phyloP scores from a whole-genome alignment of 2,888 invertebrate genomes.

The Parnassius glacialis region DNA sequence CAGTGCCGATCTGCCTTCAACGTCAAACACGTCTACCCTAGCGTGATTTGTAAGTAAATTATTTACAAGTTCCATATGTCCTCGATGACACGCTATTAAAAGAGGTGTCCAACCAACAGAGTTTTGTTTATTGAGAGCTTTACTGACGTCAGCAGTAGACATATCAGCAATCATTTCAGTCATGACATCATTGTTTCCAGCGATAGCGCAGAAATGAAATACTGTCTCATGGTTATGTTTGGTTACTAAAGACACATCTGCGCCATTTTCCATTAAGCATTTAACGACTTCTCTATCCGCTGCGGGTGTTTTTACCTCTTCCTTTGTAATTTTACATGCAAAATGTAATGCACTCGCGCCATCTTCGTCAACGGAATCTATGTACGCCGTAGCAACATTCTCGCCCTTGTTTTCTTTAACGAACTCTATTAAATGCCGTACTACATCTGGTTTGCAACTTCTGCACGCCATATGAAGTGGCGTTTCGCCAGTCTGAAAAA shows the following conservation, averaged over 20 bases:
- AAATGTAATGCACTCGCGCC: conserved; percentile 97
- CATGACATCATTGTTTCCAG: conserved; percentile 97
- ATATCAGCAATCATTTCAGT: conserved; percentile 96
- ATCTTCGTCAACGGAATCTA: conserved; percentile 93
- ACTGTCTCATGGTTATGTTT: conserved; percentile 95
- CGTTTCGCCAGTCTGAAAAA: conserved; percentile 92
- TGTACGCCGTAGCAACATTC: conserved; percentile 90
- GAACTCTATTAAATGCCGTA: conserved; percentile 91
- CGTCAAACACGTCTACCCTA: conserved; percentile 98
- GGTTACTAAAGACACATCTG: conserved; percentile 92
- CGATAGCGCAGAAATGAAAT: conserved; percentile 96
- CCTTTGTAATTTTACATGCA: conserved; percentile 93
- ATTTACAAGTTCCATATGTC: conserved; percentile 96
- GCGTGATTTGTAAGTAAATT: conserved; percentile 96
- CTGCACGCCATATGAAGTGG: conserved; percentile 96
- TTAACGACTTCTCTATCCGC: conserved; percentile 94
- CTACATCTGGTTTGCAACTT: conserved; percentile 91
- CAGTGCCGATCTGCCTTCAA: conserved; percentile 95
- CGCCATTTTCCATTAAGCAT: conserved; percentile 93
- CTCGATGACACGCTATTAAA: conserved; percentile 96
- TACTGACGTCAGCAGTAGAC: conserved; percentile 93
- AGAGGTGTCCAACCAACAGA: conserved; percentile 98
- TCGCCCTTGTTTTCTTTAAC: conserved; percentile 88
- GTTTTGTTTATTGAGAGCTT: conserved; percentile 96
- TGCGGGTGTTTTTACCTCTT: conserved; percentile 86